Conservation (phyloP, 2,797 vertebrate genomes). For the Threskiornis aethiopicus region DNA sequence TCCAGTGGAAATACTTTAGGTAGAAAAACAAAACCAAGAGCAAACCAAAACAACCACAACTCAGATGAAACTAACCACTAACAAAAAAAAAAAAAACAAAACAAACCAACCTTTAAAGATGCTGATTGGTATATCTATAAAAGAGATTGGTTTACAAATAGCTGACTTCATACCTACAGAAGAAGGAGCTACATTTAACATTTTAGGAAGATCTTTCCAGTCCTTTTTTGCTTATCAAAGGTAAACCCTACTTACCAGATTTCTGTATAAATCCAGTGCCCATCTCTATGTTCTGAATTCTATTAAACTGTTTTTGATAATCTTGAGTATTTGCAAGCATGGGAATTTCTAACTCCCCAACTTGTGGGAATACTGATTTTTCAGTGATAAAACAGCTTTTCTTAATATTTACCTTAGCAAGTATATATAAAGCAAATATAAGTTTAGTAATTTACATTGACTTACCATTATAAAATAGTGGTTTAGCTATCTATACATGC, state of each 20-base stretch:
- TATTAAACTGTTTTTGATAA: not conserved
- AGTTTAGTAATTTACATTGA: not conserved
- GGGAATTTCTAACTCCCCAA: not conserved
- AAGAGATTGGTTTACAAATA: not conserved
- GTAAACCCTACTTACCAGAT: not conserved
- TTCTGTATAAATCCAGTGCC: not conserved
- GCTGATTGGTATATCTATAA: not conserved
- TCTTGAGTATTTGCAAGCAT: not conserved
- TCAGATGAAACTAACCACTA: not conserved
- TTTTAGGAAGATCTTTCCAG: not conserved
- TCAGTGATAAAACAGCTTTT: not conserved
- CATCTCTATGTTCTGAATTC: not conserved
- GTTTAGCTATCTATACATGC: not conserved
- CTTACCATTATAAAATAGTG: not conserved
- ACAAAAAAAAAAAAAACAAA: not conserved
- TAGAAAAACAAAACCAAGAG: not conserved
- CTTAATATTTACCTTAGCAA: not conserved
- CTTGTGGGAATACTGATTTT: not conserved
- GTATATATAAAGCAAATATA: not conserved
- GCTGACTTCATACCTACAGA: not conserved
- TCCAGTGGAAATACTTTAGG: not conserved
- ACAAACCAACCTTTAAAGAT: not conserved
- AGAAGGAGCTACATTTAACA: not conserved
- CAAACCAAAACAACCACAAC: not conserved
- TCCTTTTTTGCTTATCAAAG: not conserved